These are phyloP conservation scores for Pammene aurita DNA, from an alignment of 2,888 invertebrate species.

Conservation along the genomic window DNA sequence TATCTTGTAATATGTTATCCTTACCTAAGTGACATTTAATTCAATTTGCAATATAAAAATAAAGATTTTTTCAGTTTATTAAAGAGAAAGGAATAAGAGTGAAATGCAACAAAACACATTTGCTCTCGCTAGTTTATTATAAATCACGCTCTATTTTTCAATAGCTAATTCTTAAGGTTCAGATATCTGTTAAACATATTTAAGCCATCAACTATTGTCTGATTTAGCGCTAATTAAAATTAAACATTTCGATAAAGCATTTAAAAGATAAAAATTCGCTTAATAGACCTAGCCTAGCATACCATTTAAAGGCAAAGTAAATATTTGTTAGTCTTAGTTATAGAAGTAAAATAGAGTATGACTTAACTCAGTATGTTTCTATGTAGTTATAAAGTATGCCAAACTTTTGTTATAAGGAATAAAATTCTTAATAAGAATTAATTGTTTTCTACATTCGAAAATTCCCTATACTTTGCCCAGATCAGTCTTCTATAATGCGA, in stretches of 20 bases:
- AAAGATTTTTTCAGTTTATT: too few relatives aligned
- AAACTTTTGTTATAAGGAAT: neutral
- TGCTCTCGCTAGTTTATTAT: slow-evolving; percentile 14
- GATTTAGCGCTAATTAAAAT: neutral
- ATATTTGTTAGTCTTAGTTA: neutral
- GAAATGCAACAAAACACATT: neutral
- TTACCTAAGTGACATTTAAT: too few relatives aligned
- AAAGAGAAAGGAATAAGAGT: too few relatives aligned
- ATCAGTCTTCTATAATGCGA: too few relatives aligned
- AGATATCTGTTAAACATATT: too few relatives aligned
- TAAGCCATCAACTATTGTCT: neutral
- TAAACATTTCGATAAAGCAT: neutral
- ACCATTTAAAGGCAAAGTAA: too few relatives aligned
- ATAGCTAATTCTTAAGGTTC: neutral
- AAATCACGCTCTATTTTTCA: slow-evolving; percentile 7
- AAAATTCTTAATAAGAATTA: neutral
- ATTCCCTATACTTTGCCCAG: neutral
- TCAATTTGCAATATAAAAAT: too few relatives aligned
- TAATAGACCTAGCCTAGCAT: neutral
- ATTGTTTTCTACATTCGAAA: slow-evolving; percentile 1
- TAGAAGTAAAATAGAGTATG: neutral
- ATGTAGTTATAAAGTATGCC: neutral
- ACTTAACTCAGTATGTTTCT: neutral
- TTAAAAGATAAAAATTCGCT: slow-evolving; percentile 8
- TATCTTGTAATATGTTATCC: too few relatives aligned